These are phyloP conservation scores for Melozone crissalis DNA, from an alignment of 2,113 vertebrate genomes.

Conservation along the genomic window DNA sequence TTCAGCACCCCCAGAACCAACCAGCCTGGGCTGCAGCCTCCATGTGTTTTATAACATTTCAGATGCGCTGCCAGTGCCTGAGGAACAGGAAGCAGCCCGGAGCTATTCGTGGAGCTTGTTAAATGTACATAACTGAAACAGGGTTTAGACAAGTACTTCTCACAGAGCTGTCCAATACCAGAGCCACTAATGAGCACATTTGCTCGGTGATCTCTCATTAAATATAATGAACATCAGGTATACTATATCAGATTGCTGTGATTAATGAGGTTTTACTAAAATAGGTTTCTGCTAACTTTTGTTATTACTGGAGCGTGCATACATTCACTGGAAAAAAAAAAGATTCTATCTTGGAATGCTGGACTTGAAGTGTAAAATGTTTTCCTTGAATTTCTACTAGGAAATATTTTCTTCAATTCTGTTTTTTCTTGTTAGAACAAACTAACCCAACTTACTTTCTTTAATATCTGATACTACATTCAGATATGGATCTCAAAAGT, in stretches of 20 bases:
- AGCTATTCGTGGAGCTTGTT: conserved; percentile 41
- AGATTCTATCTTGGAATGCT: conserved; percentile 2
- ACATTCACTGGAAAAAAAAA: background rate
- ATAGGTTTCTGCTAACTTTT: conserved; percentile 23
- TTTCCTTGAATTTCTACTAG: background rate
- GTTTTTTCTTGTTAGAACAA: background rate
- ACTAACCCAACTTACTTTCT: background rate
- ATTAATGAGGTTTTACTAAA: conserved; percentile 46
- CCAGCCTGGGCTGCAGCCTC: background rate
- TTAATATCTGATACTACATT: background rate
- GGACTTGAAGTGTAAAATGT: background rate
- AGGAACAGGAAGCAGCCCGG: conserved; percentile 18
- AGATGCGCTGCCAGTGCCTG: background rate
- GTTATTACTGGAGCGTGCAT: conserved; percentile 9
- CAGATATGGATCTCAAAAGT: background rate
- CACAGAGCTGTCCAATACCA: background rate
- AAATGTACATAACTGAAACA: conserved; percentile 51
- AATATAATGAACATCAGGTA: conserved; percentile 18
- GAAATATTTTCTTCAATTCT: conserved; percentile 8
- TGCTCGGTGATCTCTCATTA: conserved; percentile 14
- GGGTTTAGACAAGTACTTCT: conserved; percentile 27
- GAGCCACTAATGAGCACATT: conserved; percentile 31
- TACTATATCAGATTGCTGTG: background rate
- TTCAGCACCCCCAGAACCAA: background rate
- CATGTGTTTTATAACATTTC: background rate